These are phyloP conservation scores for Paedocypris micromegethes DNA, from an alignment of 2,797 vertebrate species.

Conservation along the genomic window DNA sequence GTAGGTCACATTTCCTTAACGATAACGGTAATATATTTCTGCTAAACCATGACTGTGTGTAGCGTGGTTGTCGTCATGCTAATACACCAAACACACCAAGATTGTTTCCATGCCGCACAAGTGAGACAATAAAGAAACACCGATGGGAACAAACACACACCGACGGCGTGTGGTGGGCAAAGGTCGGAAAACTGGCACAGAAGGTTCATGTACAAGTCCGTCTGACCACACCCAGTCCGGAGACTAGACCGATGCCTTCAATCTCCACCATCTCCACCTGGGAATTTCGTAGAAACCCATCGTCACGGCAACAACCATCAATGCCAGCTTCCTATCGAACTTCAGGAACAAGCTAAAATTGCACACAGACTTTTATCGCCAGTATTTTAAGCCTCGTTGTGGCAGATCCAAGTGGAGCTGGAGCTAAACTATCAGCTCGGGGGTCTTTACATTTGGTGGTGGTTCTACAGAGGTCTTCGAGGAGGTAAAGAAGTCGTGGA, in stretches of 20 bases:
- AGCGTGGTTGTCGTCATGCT: conserved; percentile 7
- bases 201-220: conserved; percentile 27
- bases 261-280: conserved; percentile 49
- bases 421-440: conserved; percentile 1
- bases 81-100: conserved; percentile 23
- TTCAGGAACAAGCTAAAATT: no score
- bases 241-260: conserved; percentile 31
- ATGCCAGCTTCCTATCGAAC: no score
- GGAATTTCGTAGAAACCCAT: conserved; percentile 34
- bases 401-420: conserved; percentile 7
- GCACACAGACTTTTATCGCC: no score
- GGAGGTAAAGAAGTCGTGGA: conserved; percentile 40
- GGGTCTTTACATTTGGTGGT: conserved; percentile 18
- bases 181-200: conserved; percentile 23
- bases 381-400: not conserved
- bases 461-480: conserved; percentile 42
- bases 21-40: no score
- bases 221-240: conserved; percentile 33
- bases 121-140: conserved; percentile 26
- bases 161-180: not conserved
- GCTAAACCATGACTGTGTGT: no score
- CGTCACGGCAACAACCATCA: not conserved
- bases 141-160: conserved; percentile 11
- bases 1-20: no score
- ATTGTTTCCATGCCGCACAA: conserved; percentile 32